A percentile compares a stretch with the other conserved stretches of the same genome.
phyloP scores from a whole-genome alignment of 2,113 vertebrate species.

The Arenaria interpres region DNA sequence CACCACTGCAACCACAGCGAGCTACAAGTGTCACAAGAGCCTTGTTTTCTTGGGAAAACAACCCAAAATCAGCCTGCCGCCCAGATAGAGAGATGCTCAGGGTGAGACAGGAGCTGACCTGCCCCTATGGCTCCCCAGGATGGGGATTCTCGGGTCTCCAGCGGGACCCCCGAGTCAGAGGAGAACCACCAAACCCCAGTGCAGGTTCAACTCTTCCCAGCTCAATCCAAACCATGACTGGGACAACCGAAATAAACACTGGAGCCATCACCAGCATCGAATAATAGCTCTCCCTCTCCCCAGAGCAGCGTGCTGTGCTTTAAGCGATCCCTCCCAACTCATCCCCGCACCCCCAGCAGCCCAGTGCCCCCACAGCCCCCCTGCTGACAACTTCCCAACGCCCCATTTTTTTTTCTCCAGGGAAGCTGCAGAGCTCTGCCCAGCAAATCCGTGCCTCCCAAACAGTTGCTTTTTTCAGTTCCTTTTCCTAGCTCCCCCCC shows the following conservation, averaged over 20 bases:
- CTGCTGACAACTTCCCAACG: background rate
- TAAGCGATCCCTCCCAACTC: background rate
- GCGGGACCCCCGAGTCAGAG: fast-evolving
- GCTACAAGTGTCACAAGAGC: background rate
- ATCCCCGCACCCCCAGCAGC: fast-evolving
- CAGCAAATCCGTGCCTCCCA: background rate
- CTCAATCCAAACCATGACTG: background rate
- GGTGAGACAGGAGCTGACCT: background rate
- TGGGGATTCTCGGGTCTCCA: background rate
- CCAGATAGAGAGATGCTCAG: background rate
- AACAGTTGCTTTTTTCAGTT: background rate
- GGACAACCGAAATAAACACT: background rate
- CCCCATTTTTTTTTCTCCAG: background rate
- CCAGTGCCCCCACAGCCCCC: background rate
- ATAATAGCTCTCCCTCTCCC: background rate
- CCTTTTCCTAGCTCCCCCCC: background rate
- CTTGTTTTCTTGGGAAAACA: background rate
- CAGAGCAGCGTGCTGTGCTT: fast-evolving
- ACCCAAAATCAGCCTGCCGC: background rate
- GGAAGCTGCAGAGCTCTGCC: background rate
- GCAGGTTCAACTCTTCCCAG: background rate
- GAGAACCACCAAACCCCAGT: fast-evolving
- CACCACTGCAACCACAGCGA: fast-evolving
- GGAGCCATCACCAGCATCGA: background rate
- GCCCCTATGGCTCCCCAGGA: background rate